Percentiles rank a stretch among this genome's conserved stretches.
Conservation (phyloP, 1,140 invertebrate genomes). For the Drosophila suzukii region DNA sequence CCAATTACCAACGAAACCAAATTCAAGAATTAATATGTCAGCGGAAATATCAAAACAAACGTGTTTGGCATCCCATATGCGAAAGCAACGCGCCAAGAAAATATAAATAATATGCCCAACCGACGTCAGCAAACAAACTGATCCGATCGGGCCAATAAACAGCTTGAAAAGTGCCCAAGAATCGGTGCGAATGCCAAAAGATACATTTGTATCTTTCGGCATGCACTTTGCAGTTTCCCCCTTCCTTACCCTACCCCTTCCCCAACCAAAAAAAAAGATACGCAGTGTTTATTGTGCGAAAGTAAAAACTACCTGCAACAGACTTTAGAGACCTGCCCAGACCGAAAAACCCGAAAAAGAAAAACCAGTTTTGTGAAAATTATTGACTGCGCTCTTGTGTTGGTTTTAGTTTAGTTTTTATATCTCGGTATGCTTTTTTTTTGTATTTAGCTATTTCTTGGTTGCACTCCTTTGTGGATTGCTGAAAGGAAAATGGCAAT, state of each 20-base stretch:
- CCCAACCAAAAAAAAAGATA: background rate
- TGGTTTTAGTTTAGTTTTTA: conserved; percentile 36
- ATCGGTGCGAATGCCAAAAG: conserved; percentile 49
- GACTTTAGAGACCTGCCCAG: conserved; percentile 47
- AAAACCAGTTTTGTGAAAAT: conserved; percentile 82
- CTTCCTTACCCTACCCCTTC: conserved; percentile 5
- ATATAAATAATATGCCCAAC: conserved; percentile 39
- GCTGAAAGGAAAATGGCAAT: conserved; percentile 44
- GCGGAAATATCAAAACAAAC: conserved; percentile 78
- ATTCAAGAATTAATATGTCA: conserved; percentile 62
- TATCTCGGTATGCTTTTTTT: conserved; percentile 25
- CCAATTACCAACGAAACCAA: conserved; percentile 25
- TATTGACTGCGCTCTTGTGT: conserved; percentile 60
- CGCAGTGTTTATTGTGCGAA: conserved; percentile 67
- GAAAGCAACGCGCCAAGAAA: conserved; percentile 64
- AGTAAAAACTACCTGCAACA: conserved; percentile 82
- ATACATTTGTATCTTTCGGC: conserved; percentile 70
- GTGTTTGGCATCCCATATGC: conserved; percentile 67
- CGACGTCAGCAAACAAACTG: conserved; percentile 53
- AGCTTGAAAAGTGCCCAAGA: conserved; percentile 39
- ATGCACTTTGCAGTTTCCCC: conserved; percentile 54
- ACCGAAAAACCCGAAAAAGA: conserved; percentile 41
- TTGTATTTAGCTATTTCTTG: conserved; percentile 29
- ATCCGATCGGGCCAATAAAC: conserved; percentile 38
- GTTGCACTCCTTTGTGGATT: conserved; percentile 23